A percentile compares a stretch with the other conserved stretches of the same genome.
Conservation (phyloP, 2,797 vertebrate genomes). For the Helarctos malayanus region DNA sequence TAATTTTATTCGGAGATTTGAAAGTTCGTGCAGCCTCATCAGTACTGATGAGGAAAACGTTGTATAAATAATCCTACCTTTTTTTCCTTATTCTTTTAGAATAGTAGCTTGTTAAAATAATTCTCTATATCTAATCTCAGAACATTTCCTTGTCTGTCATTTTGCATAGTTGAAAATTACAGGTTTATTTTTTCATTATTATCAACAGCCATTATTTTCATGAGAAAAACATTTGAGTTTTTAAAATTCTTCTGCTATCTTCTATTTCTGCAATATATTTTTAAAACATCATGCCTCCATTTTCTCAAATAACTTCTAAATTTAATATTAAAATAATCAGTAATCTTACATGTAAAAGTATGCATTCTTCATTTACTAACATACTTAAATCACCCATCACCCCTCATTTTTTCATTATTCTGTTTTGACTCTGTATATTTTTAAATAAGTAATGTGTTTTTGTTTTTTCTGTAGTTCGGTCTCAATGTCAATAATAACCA, state of each 20-base stretch:
- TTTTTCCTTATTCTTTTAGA: neutral
- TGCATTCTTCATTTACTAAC: neutral
- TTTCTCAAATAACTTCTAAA: neutral
- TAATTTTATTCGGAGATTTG: neutral
- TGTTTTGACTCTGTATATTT: neutral
- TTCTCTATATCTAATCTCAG: neutral
- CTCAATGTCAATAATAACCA: neutral
- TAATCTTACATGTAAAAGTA: neutral
- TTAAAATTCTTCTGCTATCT: neutral
- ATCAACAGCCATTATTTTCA: neutral
- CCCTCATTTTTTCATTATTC: neutral
- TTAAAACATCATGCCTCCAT: neutral
- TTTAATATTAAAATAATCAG: neutral
- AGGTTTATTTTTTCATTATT: neutral
- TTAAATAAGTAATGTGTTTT: neutral
- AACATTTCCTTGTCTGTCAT: neutral
- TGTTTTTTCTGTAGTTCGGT: neutral
- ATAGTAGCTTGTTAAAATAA: neutral
- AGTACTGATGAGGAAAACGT: neutral
- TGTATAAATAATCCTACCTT: neutral
- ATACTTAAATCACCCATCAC: neutral
- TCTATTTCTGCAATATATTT: neutral
- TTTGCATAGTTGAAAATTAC: neutral
- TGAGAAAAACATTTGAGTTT: neutral
- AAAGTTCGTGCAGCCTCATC: neutral